Conservation (phyloP, 2,888 invertebrate species). For the Acrobasis consociella region DNA sequence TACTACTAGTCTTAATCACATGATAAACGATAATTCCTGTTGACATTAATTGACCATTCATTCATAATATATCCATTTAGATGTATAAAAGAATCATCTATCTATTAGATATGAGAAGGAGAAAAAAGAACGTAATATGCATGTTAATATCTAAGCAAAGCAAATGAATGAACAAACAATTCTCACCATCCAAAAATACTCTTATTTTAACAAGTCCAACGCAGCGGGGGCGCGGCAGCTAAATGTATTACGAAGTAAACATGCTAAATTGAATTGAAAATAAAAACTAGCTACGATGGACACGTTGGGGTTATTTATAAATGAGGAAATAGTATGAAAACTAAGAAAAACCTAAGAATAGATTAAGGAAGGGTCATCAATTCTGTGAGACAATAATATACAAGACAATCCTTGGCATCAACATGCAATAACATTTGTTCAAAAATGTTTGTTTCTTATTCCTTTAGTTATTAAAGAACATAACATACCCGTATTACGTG, state of each 20-base stretch:
- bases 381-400: neutral
- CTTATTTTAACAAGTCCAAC: neutral
- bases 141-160: neutral
- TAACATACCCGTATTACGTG: too few species aligned
- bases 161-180: neutral
- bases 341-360: neutral
- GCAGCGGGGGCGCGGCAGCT: neutral
- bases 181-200: neutral
- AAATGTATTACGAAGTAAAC: slow-evolving; percentile 6
- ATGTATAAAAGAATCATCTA: too few species aligned
- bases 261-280: slow-evolving; percentile 7
- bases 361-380: neutral
- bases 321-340: neutral
- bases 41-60: too few species aligned
- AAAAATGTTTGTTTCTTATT: neutral
- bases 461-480: too few species aligned
- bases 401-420: neutral
- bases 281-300: slow-evolving; percentile 5
- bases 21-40: too few species aligned
- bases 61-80: too few species aligned
- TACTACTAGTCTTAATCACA: too few species aligned
- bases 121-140: too few species aligned
- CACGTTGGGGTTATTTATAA: neutral
- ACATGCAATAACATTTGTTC: neutral
- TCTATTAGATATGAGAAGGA: too few species aligned